A percentile compares a stretch with the other conserved stretches of the same genome.
Evolutionary conservation across 1,140 invertebrate genomes (phyloP).

Genomic region (Drosophila santomea): DNA sequence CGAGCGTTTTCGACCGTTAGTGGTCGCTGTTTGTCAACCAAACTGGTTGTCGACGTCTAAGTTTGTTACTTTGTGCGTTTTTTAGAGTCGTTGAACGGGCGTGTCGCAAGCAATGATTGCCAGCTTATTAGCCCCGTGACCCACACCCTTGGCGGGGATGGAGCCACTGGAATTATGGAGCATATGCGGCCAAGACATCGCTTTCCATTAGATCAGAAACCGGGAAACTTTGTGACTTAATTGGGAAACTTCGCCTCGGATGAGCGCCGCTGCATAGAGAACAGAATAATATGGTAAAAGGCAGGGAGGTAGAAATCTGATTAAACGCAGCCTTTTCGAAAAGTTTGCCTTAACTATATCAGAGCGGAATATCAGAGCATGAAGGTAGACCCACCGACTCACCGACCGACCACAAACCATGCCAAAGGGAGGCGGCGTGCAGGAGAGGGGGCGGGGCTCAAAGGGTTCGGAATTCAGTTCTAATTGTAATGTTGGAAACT

Average conservation of each 20-base stretch:
- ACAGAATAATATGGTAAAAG: slow-evolving; percentile 25
- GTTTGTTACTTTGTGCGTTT: slow-evolving; percentile 56
- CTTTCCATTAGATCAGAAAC: slow-evolving; percentile 68
- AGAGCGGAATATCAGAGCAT: slow-evolving; percentile 72
- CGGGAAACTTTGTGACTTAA: slow-evolving; percentile 71
- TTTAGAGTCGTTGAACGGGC: slow-evolving; percentile 29
- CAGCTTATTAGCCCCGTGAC: slow-evolving; percentile 58
- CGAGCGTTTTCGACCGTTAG: slow-evolving; percentile 67
- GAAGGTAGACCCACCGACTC: slow-evolving; percentile 59
- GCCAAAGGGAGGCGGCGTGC: not conserved
- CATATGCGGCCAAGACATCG: slow-evolving; percentile 48
- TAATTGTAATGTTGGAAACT: slow-evolving; percentile 59
- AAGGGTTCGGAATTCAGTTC: slow-evolving; percentile 24
- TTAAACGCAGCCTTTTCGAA: slow-evolving; percentile 52
- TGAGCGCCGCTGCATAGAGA: slow-evolving; percentile 16
- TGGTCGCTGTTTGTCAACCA: slow-evolving; percentile 50
- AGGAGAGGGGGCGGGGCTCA: not conserved
- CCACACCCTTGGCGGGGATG: not conserved
- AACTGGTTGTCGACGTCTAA: slow-evolving; percentile 64
- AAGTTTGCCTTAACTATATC: slow-evolving; percentile 54
- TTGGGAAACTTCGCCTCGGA: slow-evolving; percentile 69
- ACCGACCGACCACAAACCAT: slow-evolving; percentile 56
- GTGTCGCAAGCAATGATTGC: slow-evolving; percentile 72
- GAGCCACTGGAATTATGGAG: slow-evolving; percentile 13
- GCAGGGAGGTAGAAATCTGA: slow-evolving; percentile 51